Evolutionary conservation across 2,113 vertebrate species (phyloP), one percentile per base, ranked within the genome.

Genomic region (Cyanistes caeruleus): DNA sequence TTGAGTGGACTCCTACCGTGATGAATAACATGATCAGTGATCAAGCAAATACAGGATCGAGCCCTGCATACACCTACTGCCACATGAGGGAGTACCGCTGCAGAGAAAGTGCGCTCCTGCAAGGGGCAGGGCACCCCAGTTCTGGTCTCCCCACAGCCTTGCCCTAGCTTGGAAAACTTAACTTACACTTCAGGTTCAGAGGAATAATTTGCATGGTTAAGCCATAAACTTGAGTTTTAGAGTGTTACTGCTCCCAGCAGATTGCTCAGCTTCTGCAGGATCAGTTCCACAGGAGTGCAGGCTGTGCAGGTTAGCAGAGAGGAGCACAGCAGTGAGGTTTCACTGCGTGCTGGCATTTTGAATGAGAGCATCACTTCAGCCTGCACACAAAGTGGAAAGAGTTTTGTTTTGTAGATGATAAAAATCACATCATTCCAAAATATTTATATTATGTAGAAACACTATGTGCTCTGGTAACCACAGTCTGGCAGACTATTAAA

Each of bases 11-110:
- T 52, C 31, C 33, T 75, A 52, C 21, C 3, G 2, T 3, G 4
- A 69, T 35, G 51, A 77, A 41, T 35, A 80, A 51, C 17, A 9
- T 2, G 12, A 39, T 21, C 21, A n/a, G 18, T 31, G 60, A 25
- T 30, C 56, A 84, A 19, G 8, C 7, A 93, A 84, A 65, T 35
- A 15, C 1, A 37, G 7, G 35, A 63, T 58, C 25, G 41, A 79
- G 5, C 19, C 53, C 62, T 83, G 49, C 35, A 44, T 13, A 15
- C 21, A 19, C 55, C 35, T 22, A 31, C 21, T 11, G 22, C 39
- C 25, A 8, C 0, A 1, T 27, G 31, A 43, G 6, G 25, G 49
- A 69, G 8, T 24, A 27, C 6, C 21, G 9, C 25, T 25, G 7
- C 60, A 37, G 30, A 63, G 28, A 0, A 0, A 51, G 28, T 3